phyloP scores from a whole-genome alignment of 2,888 invertebrate genomes.

The Synergus japonicus region DNA sequence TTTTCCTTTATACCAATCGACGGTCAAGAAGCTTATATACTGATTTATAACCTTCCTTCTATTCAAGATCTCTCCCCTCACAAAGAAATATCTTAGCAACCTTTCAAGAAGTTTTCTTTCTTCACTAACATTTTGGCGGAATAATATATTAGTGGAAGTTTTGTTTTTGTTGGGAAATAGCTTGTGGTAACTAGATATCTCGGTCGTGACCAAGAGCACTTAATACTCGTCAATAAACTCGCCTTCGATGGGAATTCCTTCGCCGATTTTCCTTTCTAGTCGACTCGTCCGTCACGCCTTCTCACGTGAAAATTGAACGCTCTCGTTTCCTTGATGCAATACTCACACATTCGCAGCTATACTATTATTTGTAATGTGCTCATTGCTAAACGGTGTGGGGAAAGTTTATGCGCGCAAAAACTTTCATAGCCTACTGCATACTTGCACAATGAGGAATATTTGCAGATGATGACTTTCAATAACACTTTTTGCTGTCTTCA shows the following conservation, averaged over 20 bases:
- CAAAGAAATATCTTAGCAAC: slow-evolving; percentile 4
- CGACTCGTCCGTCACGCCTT: slow-evolving; percentile 26
- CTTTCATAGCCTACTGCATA: slow-evolving; percentile 8
- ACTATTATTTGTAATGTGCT: slow-evolving; percentile 2
- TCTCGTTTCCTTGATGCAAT: slow-evolving; percentile 35
- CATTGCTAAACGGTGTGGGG: neutral
- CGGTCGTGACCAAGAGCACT: slow-evolving; percentile 20
- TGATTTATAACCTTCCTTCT: slow-evolving; percentile 33
- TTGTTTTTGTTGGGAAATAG: neutral
- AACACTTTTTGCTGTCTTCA: neutral
- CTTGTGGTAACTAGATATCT: neutral
- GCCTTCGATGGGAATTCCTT: slow-evolving; percentile 27
- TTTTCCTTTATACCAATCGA: slow-evolving; percentile 29
- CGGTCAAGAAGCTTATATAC: slow-evolving; percentile 1
- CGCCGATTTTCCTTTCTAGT: slow-evolving; percentile 24
- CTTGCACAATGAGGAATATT: neutral
- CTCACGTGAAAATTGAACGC: slow-evolving; percentile 38
- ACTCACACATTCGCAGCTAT: slow-evolving; percentile 1
- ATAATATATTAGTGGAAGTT: neutral
- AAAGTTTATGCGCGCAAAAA: slow-evolving; percentile 22
- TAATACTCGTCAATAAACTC: slow-evolving; percentile 37
- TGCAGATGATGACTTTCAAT: neutral
- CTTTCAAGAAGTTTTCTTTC: too few relatives aligned
- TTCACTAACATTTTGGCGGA: neutral
- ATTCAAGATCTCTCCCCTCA: slow-evolving; percentile 17